A percentile compares a stretch with the other conserved stretches of the same genome.
These are phyloP conservation scores for Notolabrus celidotus DNA, from an alignment of 2,797 vertebrate species.

Conservation along the genomic window DNA sequence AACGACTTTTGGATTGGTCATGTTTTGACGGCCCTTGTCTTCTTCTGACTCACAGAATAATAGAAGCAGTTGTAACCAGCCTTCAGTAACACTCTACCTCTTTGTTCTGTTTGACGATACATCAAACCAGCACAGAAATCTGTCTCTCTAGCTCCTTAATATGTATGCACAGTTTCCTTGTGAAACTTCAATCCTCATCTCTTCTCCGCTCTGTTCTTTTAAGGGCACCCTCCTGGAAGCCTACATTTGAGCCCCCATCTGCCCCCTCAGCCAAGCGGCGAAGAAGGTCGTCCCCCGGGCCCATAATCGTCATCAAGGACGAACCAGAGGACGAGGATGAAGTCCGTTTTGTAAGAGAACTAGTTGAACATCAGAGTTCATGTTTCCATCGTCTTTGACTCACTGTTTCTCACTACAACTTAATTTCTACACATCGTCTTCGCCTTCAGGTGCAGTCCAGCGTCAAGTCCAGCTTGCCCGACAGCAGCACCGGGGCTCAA, in stretches of 20 bases:
- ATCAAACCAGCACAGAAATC: too few species aligned
- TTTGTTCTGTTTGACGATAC: too few species aligned
- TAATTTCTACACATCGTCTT: not conserved
- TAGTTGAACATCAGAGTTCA: not conserved
- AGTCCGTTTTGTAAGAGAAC: slow-evolving; percentile 83
- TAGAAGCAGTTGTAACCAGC: too few species aligned
- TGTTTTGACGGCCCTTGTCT: too few species aligned
- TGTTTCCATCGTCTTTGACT: not conserved
- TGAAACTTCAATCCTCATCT: not conserved
- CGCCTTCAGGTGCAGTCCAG: slow-evolving; percentile 81
- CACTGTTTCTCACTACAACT: not conserved
- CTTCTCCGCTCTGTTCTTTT: not conserved
- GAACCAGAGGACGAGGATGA: slow-evolving; percentile 88
- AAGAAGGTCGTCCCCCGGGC: slow-evolving; percentile 81
- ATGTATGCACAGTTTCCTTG: too few species aligned
- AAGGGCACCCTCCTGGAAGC: slow-evolving; percentile 80
- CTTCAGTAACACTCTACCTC: too few species aligned
- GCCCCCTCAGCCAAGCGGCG: slow-evolving; percentile 78
- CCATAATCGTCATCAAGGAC: slow-evolving; percentile 88
- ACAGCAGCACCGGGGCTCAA: slow-evolving; percentile 86
- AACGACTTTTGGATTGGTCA: too few species aligned
- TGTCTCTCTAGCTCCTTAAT: too few species aligned
- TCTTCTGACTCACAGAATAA: too few species aligned
- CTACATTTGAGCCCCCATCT: slow-evolving; percentile 62
- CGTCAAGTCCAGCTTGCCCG: slow-evolving; percentile 82